Percentiles rank a stretch among this genome's conserved stretches.
Conservation (phyloP, 2,797 vertebrate genomes). For the Phaenicophaeus curvirostris region DNA sequence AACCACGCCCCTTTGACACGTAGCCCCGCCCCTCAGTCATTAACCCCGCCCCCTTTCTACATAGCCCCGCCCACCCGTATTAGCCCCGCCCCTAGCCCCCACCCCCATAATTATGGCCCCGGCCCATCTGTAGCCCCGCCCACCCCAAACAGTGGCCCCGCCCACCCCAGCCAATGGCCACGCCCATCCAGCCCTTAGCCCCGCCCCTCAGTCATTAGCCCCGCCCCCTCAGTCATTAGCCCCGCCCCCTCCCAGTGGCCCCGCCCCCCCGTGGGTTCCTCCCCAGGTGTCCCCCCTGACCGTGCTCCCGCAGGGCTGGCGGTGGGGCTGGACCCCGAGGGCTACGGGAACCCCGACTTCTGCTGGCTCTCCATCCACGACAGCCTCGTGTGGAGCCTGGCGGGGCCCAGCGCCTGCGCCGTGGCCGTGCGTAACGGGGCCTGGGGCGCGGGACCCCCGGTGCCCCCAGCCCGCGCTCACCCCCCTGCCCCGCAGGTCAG, state of each 20-base stretch:
- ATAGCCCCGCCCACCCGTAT: too few relatives aligned
- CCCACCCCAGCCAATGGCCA: too few relatives aligned
- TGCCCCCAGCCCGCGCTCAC: not conserved
- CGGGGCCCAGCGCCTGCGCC: constrained; percentile 86
- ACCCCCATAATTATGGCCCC: too few relatives aligned
- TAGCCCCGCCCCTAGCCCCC: too few relatives aligned
- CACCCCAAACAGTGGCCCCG: too few relatives aligned
- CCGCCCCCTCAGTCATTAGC: too few relatives aligned
- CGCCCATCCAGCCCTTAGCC: too few relatives aligned
- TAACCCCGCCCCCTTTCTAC: too few relatives aligned
- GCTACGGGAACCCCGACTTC: constrained; percentile 95
- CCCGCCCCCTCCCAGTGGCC: not conserved
- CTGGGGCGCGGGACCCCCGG: not conserved
- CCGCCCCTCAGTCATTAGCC: too few relatives aligned
- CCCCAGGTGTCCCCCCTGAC: not conserved
- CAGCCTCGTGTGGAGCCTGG: constrained; percentile 94
- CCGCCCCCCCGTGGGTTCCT: not conserved
- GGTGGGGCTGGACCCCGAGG: constrained; percentile 93
- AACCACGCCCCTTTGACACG: too few relatives aligned
- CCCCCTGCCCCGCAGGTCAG: constrained; percentile 80
- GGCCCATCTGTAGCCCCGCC: too few relatives aligned
- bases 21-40: too few relatives aligned
- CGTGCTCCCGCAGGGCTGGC: constrained; percentile 82
- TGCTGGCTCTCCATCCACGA: constrained; percentile 96
- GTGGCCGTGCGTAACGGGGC: constrained; percentile 83